Evolutionary conservation across 2,113 vertebrate genomes (phyloP).

Genomic region (Centropus unirufus): DNA sequence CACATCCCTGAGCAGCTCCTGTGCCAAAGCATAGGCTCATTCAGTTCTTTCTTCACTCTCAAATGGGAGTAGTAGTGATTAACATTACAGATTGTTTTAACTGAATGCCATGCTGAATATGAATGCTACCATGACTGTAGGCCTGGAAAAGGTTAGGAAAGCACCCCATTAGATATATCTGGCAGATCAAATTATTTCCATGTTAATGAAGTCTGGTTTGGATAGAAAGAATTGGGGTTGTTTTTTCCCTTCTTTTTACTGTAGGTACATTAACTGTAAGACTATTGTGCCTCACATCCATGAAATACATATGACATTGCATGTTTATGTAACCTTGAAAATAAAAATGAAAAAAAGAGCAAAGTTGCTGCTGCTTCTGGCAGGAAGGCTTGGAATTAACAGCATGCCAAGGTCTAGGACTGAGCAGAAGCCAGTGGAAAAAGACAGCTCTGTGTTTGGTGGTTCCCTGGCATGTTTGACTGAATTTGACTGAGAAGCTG

Average conservation of each 20-base stretch:
- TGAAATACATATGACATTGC: background rate
- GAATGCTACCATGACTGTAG: background rate
- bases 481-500: slow-evolving; percentile 42
- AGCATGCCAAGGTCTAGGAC: slow-evolving; percentile 35
- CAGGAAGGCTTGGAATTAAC: slow-evolving; percentile 20
- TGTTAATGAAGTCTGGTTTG: background rate
- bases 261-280: background rate
- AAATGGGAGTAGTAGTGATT: slow-evolving; percentile 26
- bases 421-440: slow-evolving; percentile 54
- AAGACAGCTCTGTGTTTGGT: slow-evolving; percentile 50
- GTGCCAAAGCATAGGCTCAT: background rate
- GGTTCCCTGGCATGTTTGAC: background rate
- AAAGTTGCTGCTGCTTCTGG: slow-evolving; percentile 29
- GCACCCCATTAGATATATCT: background rate
- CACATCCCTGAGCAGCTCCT: background rate
- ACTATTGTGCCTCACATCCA: background rate
- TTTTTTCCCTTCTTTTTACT: slow-evolving; percentile 1
- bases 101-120: slow-evolving; percentile 33
- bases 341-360: slow-evolving; percentile 24
- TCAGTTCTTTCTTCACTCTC: slow-evolving; percentile 50
- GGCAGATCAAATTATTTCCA: slow-evolving; percentile 30
- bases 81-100: background rate
- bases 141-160: slow-evolving; percentile 56
- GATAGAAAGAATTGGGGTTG: background rate
- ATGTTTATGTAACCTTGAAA: slow-evolving; percentile 62